Percentiles rank a stretch among this genome's conserved stretches.
These are phyloP conservation scores for Turdus rufiventris DNA, from an alignment of 2,113 vertebrate genomes.

Conservation along the genomic window DNA sequence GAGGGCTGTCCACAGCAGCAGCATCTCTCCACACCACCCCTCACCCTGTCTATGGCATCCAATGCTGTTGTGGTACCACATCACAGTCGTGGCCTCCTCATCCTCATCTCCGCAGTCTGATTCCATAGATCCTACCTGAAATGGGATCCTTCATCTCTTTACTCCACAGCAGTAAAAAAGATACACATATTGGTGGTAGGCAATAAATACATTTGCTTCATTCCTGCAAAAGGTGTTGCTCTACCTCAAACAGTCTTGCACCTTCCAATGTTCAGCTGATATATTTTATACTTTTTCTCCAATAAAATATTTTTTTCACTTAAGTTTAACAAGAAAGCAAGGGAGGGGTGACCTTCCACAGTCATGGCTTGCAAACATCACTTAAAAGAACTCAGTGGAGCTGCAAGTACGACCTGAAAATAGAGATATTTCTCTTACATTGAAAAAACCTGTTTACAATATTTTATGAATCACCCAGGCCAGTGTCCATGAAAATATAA, in stretches of 20 bases:
- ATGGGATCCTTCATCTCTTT: not conserved
- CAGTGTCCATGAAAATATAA: conserved; percentile 37
- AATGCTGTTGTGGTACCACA: not conserved
- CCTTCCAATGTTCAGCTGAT: not conserved
- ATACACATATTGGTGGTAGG: not conserved
- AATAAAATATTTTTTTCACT: not conserved
- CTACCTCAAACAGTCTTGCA: not conserved
- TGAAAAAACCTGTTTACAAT: conserved; percentile 46
- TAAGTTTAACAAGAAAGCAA: not conserved
- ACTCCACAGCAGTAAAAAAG: not conserved
- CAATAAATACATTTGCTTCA: not conserved
- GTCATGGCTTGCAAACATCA: not conserved
- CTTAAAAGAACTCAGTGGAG: not conserved
- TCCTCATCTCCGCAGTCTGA: not conserved
- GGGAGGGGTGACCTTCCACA: not conserved
- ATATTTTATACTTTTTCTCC: not conserved
- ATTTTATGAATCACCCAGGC: conserved; percentile 6
- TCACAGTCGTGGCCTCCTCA: rapidly evolving
- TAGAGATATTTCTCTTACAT: not conserved
- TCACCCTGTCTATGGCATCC: not conserved
- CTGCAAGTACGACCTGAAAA: not conserved
- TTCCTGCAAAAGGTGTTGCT: not conserved
- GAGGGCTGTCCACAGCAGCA: not conserved
- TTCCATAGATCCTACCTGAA: not conserved
- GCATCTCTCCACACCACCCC: not conserved